Conservation (phyloP, 2,888 invertebrate genomes). For the Drosophila differens region DNA sequence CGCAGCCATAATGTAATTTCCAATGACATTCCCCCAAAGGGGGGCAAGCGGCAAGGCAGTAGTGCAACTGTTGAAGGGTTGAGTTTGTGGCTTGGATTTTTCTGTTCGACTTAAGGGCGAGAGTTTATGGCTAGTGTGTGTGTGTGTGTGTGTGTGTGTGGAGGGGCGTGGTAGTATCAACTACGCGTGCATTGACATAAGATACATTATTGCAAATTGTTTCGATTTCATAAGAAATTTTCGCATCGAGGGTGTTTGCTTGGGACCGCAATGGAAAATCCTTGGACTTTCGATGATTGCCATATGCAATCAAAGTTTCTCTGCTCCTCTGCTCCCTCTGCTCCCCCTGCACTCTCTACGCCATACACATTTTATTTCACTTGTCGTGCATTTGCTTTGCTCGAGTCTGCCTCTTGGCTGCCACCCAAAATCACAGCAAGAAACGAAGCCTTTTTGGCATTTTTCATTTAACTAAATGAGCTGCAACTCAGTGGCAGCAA, state of each 20-base stretch:
- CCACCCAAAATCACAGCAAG: slow-evolving; percentile 52
- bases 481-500: slow-evolving; percentile 34
- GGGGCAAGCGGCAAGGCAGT: slow-evolving; percentile 12
- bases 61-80: slow-evolving; percentile 44
- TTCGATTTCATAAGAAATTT: slow-evolving; percentile 78
- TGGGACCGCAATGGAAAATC: slow-evolving; percentile 35
- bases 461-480: slow-evolving; percentile 73
- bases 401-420: slow-evolving; percentile 57
- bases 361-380: slow-evolving; percentile 64
- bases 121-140: slow-evolving; percentile 5
- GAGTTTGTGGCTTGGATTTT: slow-evolving; percentile 20
- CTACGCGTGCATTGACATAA: slow-evolving; percentile 75
- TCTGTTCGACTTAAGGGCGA: slow-evolving; percentile 18
- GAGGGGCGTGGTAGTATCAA: slow-evolving; percentile 29
- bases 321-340: background rate
- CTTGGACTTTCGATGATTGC: slow-evolving; percentile 60
- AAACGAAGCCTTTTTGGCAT: slow-evolving; percentile 53
- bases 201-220: slow-evolving; percentile 82
- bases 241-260: slow-evolving; percentile 45
- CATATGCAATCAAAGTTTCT: slow-evolving; percentile 59
- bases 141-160: too few species aligned
- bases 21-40: slow-evolving; percentile 48
- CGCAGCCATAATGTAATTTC: slow-evolving; percentile 67
- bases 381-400: slow-evolving; percentile 72
- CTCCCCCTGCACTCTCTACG: background rate